Conservation (phyloP, 1,140 invertebrate species). For the Cataglyphis hispanica region DNA sequence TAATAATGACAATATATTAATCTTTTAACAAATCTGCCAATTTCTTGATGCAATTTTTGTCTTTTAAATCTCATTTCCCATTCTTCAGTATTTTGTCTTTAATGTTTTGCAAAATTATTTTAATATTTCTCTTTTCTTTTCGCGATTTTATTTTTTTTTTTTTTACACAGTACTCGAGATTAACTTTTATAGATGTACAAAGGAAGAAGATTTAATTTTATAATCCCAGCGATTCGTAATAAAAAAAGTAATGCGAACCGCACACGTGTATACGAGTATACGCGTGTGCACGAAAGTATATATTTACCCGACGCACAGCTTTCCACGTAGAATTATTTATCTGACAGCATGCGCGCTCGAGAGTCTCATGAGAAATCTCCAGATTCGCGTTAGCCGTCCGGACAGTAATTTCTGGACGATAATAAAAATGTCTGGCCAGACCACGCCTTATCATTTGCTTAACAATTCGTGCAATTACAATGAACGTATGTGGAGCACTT, state of each 20-base stretch:
- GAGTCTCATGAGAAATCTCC: slow-evolving; percentile 52
- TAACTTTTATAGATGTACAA: slow-evolving; percentile 4
- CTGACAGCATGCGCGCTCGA: slow-evolving; percentile 18
- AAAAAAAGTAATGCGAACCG: background rate
- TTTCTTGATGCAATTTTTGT: background rate
- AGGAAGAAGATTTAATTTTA: slow-evolving; percentile 51
- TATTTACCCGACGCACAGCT: slow-evolving; percentile 46
- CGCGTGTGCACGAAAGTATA: background rate
- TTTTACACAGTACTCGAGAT: background rate
- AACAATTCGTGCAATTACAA: slow-evolving; percentile 50
- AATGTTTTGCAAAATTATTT: slow-evolving; percentile 12
- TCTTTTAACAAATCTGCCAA: background rate
- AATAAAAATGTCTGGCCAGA: slow-evolving; percentile 57
- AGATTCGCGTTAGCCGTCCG: slow-evolving; percentile 54
- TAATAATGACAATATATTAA: background rate
- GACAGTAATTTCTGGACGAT: slow-evolving; percentile 59
- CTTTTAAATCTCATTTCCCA: background rate
- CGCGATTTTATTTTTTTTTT: background rate
- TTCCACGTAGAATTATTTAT: slow-evolving; percentile 64
- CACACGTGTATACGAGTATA: background rate
- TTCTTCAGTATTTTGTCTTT: background rate
- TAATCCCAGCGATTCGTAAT: slow-evolving; percentile 41
- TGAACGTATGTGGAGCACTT: slow-evolving; percentile 32
- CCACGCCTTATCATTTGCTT: slow-evolving; percentile 58
- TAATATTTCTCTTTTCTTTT: background rate